Base-by-base conservation (phyloP, 2,113 vertebrate genomes). In the Corythaeola cristata region DNA sequence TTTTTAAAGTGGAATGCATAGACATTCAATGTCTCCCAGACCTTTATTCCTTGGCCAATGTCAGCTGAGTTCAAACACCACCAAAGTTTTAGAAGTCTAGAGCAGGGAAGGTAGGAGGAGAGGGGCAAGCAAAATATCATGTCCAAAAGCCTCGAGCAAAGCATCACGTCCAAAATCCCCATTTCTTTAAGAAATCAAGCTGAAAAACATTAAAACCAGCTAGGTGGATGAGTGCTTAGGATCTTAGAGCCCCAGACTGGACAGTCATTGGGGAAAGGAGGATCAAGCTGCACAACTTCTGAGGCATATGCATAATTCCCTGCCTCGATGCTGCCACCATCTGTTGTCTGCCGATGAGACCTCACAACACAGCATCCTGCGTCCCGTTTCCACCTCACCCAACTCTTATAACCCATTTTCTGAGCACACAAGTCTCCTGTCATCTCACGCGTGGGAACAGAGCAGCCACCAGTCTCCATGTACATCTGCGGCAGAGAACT, bases 351-450 rank as follows among this genome's bases (percentile, higher is more conserved):
- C n/a, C 23, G 24, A 6, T 2, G 30, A 44, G 69, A 33, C 47
- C 39, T 47, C 28, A 1, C 3, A 15, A 21, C 24, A 10, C 45
- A 30, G 14, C 55, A 18, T 6, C 41, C 60, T 0, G 1, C 6
- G 0, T 18, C 63, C 24, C 53, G 15, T 28, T 75, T 32, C 37
- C 10, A 24, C n/a, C 1, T 2, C 26, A 12, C 33, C 45, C 21
- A 5, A 9, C 26, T 24, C 53, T 52, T 12, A 52, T 0, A 8
- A 7, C 4, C 0, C 0, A 7, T 55, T 32, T 88, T 28, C 37
- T 4, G 0, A 39, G 45, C 5, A 1, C 17, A 2, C 2, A 3
- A 39, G 3, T 23, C 60, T 33, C 26, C 26, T 24, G 5, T 4
- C 23, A 5, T 14, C 35, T 50, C 33, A 5, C 1, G 2, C 1